A percentile compares a stretch with the other conserved stretches of the same genome.
Evolutionary conservation across 2,797 vertebrate genomes (phyloP).

Genomic region (Hyperoplus lanceolatus): DNA sequence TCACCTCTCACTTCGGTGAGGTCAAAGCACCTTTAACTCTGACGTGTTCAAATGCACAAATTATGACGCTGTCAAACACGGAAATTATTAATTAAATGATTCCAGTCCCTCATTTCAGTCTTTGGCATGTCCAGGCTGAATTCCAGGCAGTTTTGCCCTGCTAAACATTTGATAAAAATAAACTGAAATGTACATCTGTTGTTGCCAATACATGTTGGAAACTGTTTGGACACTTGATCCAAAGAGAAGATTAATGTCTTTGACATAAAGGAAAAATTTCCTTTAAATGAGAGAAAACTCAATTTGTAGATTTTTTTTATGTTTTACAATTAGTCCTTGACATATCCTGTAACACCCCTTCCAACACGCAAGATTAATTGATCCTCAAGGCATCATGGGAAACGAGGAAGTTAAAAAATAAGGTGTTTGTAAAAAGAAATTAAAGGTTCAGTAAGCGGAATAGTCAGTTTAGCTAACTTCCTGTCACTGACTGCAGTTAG

Average conservation of each 20-base stretch:
- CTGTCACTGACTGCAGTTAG: too few relatives aligned
- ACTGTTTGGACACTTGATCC: too few relatives aligned
- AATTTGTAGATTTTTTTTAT: background rate
- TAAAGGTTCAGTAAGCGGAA: background rate
- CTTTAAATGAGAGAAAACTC: too few relatives aligned
- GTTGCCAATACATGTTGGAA: too few relatives aligned
- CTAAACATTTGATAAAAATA: too few relatives aligned
- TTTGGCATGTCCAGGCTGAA: constrained; percentile 38
- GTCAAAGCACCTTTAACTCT: constrained; percentile 73
- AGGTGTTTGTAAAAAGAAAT: background rate
- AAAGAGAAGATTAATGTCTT: too few relatives aligned
- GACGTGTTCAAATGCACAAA: constrained; percentile 73
- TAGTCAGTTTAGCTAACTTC: too few relatives aligned
- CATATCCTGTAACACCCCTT: background rate
- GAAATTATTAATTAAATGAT: constrained; percentile 69
- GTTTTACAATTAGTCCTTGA: background rate
- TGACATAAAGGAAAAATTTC: too few relatives aligned
- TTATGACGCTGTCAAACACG: constrained; percentile 67
- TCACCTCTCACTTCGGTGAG: constrained; percentile 79
- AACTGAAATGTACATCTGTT: background rate
- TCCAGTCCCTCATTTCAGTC: constrained; percentile 41
- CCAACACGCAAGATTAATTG: background rate
- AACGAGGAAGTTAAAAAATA: background rate
- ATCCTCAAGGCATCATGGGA: background rate
- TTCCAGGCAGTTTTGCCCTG: background rate